phyloP scores from a whole-genome alignment of 2,888 invertebrate species.

The Yponomeuta cagnagella region DNA sequence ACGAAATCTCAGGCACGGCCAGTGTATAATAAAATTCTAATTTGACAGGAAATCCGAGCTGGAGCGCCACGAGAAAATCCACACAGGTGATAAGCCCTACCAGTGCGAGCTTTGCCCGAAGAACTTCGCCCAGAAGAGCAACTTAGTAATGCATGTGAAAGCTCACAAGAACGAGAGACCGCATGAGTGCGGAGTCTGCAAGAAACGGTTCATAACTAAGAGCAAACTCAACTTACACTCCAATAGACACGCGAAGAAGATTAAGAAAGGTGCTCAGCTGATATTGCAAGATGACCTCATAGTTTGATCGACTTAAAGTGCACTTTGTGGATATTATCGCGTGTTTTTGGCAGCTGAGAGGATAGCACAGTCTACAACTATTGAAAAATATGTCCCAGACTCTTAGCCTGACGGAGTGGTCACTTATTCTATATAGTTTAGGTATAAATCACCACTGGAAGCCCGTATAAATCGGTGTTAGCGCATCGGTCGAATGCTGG shows the following conservation, averaged over 20 bases:
- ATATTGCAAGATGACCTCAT: not conserved
- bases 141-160: slow-evolving; percentile 57
- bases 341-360: no score
- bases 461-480: no score
- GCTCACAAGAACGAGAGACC: slow-evolving; percentile 54
- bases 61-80: slow-evolving; percentile 55
- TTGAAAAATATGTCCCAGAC: no score
- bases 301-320: not conserved
- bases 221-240: slow-evolving; percentile 50
- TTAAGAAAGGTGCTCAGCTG: not conserved
- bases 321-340: not conserved
- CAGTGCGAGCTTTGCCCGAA: slow-evolving; percentile 52
- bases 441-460: no score
- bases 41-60: slow-evolving; percentile 49
- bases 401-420: no score
- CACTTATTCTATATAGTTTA: no score
- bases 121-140: slow-evolving; percentile 60
- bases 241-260: slow-evolving; percentile 36
- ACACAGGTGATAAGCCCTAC: slow-evolving; percentile 52
- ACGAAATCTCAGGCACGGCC: no score
- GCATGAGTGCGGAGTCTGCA: slow-evolving; percentile 44
- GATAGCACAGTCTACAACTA: no score
- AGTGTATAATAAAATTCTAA: not conserved
- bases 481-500: no score
- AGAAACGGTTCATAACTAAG: slow-evolving; percentile 49